phyloP scores from a whole-genome alignment of 2,797 vertebrate species.

The Sebastes kiyomatsui region DNA sequence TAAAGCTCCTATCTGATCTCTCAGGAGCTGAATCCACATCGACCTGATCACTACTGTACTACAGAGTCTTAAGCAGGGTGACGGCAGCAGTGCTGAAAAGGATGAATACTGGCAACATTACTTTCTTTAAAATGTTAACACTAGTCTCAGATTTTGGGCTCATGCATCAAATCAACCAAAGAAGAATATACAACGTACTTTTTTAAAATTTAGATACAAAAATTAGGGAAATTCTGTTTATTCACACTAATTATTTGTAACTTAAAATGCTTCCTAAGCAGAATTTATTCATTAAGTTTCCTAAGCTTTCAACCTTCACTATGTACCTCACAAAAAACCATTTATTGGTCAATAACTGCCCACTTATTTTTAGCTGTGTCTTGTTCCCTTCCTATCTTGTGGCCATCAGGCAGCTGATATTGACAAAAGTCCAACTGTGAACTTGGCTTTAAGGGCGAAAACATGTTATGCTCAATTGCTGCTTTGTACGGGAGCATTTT shows the following conservation, averaged over 20 bases:
- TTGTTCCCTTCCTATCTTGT: not conserved
- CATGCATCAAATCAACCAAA: not conserved
- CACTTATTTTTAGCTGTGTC: not conserved
- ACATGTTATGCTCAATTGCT: not conserved
- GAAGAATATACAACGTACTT: not conserved
- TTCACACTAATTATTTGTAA: not conserved
- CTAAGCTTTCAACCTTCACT: not conserved
- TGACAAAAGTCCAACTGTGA: not conserved
- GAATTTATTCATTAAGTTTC: not conserved
- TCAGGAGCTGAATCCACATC: constrained; percentile 20
- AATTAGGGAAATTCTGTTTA: not conserved
- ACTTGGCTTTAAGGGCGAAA: not conserved
- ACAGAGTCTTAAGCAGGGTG: constrained; percentile 12
- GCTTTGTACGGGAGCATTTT: not conserved
- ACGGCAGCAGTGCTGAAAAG: not conserved
- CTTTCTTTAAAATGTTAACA: not conserved
- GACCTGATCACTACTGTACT: constrained; percentile 13
- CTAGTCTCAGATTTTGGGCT: not conserved
- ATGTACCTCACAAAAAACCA: not conserved
- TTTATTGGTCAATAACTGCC: not conserved
- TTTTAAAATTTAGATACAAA: not conserved
- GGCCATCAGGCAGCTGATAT: not conserved
- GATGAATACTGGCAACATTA: not conserved
- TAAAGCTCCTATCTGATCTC: constrained; percentile 52
- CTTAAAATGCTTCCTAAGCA: not conserved